Evolutionary conservation across 2,888 invertebrate genomes (phyloP).

Genomic region (Chaitophorus viminalis): DNA sequence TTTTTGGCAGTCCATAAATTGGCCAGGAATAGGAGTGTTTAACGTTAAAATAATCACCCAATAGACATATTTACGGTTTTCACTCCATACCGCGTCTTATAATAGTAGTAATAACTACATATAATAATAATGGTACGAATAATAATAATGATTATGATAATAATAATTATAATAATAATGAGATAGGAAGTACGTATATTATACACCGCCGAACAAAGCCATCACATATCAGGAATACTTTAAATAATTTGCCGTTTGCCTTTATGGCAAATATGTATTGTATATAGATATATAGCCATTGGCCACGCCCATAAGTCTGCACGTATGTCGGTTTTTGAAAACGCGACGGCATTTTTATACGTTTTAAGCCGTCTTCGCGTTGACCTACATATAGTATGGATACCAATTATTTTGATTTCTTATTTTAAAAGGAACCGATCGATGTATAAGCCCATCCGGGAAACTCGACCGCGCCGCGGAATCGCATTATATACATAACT

Average conservation of each 20-base stretch:
- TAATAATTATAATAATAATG: background rate
- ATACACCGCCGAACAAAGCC: background rate
- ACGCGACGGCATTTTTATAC: background rate
- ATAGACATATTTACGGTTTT: too few species aligned
- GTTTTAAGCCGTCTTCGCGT: background rate
- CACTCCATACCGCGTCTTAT: too few species aligned
- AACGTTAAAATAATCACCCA: too few species aligned
- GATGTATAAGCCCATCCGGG: background rate
- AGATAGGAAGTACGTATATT: background rate
- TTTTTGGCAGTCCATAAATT: too few species aligned
- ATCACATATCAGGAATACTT: background rate
- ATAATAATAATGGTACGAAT: background rate
- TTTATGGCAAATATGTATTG: background rate
- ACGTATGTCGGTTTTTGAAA: background rate
- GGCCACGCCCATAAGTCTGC: background rate
- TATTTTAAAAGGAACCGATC: background rate
- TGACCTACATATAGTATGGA: slow-evolving; percentile 1
- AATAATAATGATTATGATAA: background rate
- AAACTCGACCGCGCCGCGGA: background rate
- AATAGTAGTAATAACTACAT: too few species aligned
- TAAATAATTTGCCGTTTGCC: background rate
- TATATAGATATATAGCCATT: background rate
- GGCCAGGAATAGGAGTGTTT: too few species aligned
- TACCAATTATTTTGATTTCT: slow-evolving; percentile 2
- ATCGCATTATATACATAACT: too few species aligned